Conservation (phyloP, 2,888 invertebrate genomes). For the Mellilla xanthometata region DNA sequence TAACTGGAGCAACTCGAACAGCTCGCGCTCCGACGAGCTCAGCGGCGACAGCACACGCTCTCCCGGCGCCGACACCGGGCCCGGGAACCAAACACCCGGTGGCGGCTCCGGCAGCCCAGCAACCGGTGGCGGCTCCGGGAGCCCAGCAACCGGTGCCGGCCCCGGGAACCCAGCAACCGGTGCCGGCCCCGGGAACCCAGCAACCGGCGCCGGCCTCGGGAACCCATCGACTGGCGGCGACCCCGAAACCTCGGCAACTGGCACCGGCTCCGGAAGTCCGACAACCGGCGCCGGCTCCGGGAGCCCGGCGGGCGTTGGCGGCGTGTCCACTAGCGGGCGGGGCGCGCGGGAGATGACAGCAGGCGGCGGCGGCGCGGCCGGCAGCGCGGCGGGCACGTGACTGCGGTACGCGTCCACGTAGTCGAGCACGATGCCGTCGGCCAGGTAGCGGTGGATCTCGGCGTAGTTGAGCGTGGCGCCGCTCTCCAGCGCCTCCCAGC, state of each 20-base stretch:
- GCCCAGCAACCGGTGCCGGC: slow-evolving; percentile 7
- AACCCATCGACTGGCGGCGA: no score
- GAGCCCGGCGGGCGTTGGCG: slow-evolving; percentile 2
- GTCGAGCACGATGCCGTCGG: slow-evolving; percentile 68
- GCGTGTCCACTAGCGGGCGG: background rate
- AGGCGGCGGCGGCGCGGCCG: slow-evolving; percentile 10
- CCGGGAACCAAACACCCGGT: no score
- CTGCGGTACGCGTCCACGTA: slow-evolving; percentile 64
- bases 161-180: no score
- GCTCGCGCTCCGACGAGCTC: slow-evolving; percentile 47
- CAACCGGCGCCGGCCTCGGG: background rate
- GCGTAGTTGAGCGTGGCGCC: slow-evolving; percentile 70
- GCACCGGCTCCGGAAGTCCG: background rate
- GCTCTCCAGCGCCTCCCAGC: slow-evolving; percentile 77
- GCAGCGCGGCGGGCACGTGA: slow-evolving; percentile 57
- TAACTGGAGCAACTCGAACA: slow-evolving; percentile 44
- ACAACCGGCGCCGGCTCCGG: background rate
- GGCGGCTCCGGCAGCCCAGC: no score
- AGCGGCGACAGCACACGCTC: no score
- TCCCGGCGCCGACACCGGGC: no score
- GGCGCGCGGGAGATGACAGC: slow-evolving; percentile 7
- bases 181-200: slow-evolving; percentile 44
- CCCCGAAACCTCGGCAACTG: no score
- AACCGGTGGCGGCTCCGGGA: no score
- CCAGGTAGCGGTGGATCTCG: slow-evolving; percentile 63